These are phyloP conservation scores for Miichthys miiuy DNA, from an alignment of 2,797 vertebrate species.

Conservation along the genomic window DNA sequence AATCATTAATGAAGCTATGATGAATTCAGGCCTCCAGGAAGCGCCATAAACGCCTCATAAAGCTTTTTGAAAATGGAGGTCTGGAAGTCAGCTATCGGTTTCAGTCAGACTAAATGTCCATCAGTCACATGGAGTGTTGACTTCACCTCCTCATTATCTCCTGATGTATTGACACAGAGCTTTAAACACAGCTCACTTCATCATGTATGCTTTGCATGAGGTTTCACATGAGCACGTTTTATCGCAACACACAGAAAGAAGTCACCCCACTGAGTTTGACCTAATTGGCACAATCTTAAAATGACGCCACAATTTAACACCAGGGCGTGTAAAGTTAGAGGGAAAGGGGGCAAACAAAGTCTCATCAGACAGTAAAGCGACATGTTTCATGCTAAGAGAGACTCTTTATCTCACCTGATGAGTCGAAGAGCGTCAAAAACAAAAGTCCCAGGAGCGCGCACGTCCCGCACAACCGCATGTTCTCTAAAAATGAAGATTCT, in stretches of 20 bases:
- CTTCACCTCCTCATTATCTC: not conserved
- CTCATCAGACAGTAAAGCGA: not conserved
- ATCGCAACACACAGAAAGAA: not conserved
- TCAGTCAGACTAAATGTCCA: not conserved
- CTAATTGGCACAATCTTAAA: constrained; percentile 12
- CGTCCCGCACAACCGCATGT: constrained; percentile 54
- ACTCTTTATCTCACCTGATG: constrained; percentile 69
- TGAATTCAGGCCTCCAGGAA: constrained; percentile 67
- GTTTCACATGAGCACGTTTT: not conserved
- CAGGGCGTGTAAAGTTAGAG: not conserved
- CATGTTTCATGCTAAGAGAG: not conserved
- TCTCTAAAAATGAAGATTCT: not conserved
- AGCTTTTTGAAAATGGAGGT: constrained; percentile 61
- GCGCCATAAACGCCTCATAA: constrained; percentile 72
- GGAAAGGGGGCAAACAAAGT: not conserved
- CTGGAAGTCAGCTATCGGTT: constrained; percentile 23
- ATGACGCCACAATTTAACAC: not conserved
- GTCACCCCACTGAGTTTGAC: not conserved
- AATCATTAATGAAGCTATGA: constrained; percentile 82
- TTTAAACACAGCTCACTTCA: constrained; percentile 6
- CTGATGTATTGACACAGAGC: not conserved
- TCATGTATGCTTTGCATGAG: not conserved
- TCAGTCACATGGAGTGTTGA: constrained; percentile 10
- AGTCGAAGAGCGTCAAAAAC: constrained; percentile 40
- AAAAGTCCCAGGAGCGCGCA: constrained; percentile 60